Percentiles rank a stretch among this genome's conserved stretches.
phyloP scores from a whole-genome alignment of 2,797 vertebrate genomes.

The Enteromius viviparus region DNA sequence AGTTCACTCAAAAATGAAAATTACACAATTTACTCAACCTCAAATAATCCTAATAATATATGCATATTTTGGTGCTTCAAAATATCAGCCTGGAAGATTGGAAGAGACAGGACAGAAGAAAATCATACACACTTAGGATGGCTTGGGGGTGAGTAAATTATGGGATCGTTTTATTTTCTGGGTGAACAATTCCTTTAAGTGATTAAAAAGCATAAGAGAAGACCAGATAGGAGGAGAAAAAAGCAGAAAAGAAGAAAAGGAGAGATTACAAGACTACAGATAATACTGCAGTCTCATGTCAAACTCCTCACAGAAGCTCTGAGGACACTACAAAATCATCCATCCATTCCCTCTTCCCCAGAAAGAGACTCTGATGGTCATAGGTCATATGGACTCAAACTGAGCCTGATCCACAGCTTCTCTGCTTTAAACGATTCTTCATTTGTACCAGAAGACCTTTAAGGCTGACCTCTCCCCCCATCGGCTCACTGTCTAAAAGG shows the following conservation, averaged over 20 bases:
- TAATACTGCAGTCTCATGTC: not conserved
- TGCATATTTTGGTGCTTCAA: too few species aligned
- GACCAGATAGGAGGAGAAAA: not conserved
- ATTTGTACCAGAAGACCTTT: constrained; percentile 19
- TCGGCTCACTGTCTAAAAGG: not conserved
- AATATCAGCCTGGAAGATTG: too few species aligned
- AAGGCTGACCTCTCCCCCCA: not conserved
- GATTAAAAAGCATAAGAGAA: not conserved
- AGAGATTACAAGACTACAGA: constrained; percentile 1
- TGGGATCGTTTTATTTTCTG: too few species aligned
- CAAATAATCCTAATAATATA: too few species aligned
- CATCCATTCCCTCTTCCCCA: not conserved
- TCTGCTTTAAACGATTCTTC: constrained; percentile 34
- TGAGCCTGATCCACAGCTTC: not conserved
- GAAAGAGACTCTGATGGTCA: constrained; percentile 32
- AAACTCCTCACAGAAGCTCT: constrained; percentile 8
- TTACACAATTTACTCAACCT: too few species aligned
- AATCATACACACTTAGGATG: too few species aligned
- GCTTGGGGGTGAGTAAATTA: too few species aligned
- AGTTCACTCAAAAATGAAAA: too few species aligned
- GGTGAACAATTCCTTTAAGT: not conserved
- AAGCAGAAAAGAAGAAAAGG: not conserved
- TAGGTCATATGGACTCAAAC: constrained; percentile 7
- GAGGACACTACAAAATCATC: constrained; percentile 11
- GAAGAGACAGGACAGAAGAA: too few species aligned